These are phyloP conservation scores for Melanostigma gelatinosum DNA, from an alignment of 2,113 vertebrate species.

Conservation along the genomic window DNA sequence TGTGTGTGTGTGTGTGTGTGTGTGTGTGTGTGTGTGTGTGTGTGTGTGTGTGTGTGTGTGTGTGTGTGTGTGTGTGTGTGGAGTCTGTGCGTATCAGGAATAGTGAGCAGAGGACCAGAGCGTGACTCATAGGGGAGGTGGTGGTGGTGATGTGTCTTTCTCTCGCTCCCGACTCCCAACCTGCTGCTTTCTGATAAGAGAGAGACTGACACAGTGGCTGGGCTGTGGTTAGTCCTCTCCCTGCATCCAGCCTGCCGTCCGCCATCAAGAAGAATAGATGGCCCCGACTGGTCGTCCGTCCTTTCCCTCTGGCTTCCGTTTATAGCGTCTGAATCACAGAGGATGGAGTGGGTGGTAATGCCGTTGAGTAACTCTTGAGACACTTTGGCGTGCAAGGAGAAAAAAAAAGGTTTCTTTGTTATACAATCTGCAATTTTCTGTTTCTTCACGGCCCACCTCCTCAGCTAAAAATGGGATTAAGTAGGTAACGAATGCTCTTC, in stretches of 20 bases:
- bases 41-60: conserved; percentile 37
- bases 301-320: conserved; percentile 61
- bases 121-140: conserved; percentile 62
- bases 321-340: conserved; percentile 64
- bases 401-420: conserved; percentile 10
- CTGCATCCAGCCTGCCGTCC: conserved; percentile 41
- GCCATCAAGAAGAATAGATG: conserved; percentile 52
- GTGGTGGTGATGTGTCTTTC: conserved; percentile 46
- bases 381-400: conserved; percentile 57
- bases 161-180: conserved; percentile 51
- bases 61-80: background rate
- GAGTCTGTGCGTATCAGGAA: conserved; percentile 43
- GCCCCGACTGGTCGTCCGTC: conserved; percentile 46
- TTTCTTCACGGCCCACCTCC: conserved; percentile 33
- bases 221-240: conserved; percentile 59
- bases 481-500: conserved; percentile 18
- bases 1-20: conserved; percentile 20
- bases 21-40: no score
- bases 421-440: conserved; percentile 26
- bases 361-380: conserved; percentile 60
- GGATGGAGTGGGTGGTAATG: conserved; percentile 65
- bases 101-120: conserved; percentile 46
- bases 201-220: conserved; percentile 40
- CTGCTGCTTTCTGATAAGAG: conserved; percentile 65
- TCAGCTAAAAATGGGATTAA: conserved; percentile 31